A percentile compares a stretch with the other conserved stretches of the same genome.
Conservation (phyloP, 2,113 vertebrate species). For the Xiphorhynchus elegans region DNA sequence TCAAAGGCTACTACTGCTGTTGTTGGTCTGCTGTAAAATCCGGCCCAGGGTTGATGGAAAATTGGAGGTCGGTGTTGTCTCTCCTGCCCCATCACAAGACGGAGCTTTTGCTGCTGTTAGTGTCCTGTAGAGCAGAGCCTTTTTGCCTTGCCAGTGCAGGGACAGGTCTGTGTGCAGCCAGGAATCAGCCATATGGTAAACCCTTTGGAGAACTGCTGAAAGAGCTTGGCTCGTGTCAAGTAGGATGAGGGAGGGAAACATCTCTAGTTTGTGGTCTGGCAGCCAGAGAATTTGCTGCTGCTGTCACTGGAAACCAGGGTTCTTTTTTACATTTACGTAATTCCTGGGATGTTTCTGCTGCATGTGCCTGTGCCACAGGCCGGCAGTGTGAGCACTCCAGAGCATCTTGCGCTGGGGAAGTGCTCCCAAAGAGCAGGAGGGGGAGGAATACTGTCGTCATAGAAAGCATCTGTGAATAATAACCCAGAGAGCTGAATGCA, state of each 20-base stretch:
- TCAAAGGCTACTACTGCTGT: background rate
- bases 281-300: background rate
- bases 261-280: slow-evolving; percentile 52
- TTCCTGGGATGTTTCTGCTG: background rate
- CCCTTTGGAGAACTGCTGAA: background rate
- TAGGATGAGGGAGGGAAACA: background rate
- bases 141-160: background rate
- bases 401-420: fast-evolving
- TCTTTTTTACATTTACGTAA: background rate
- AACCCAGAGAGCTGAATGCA: background rate
- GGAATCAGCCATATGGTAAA: background rate
- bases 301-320: background rate
- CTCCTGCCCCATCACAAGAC: background rate
- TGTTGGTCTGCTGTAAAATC: background rate
- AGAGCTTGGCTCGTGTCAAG: slow-evolving; percentile 15
- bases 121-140: background rate
- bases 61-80: background rate
- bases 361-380: fast-evolving
- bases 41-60: background rate
- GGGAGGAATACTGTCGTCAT: background rate
- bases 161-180: background rate
- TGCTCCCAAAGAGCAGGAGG: fast-evolving
- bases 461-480: background rate
- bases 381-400: fast-evolving
- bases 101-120: background rate